Conservation (phyloP, 2,797 vertebrate genomes). For the Eospalax fontanierii region DNA sequence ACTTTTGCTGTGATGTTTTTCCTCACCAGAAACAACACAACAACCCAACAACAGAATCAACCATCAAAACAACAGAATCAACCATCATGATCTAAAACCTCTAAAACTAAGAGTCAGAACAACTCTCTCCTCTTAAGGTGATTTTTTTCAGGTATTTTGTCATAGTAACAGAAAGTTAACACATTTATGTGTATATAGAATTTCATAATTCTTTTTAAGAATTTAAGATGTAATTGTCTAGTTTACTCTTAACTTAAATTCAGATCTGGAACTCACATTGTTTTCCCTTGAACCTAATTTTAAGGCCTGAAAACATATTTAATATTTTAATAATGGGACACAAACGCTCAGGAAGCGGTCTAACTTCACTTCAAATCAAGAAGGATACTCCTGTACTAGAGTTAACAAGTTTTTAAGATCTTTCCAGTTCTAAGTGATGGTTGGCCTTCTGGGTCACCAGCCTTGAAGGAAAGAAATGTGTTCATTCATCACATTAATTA, state of each 20-base stretch:
- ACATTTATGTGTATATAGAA: neutral
- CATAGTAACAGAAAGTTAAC: neutral
- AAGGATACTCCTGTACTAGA: neutral
- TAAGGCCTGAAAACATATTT: conserved; percentile 32
- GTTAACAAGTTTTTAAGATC: neutral
- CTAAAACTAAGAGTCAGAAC: neutral
- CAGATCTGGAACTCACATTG: conserved; percentile 13
- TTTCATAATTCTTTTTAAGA: conserved; percentile 14
- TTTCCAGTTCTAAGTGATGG: neutral
- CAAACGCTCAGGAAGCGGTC: neutral
- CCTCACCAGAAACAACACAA: neutral
- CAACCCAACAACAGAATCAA: neutral
- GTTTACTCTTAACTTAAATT: neutral
- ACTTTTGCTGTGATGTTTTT: neutral
- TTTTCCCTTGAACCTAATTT: neutral
- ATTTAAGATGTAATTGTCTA: neutral
- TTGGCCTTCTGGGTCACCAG: neutral
- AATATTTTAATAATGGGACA: conserved; percentile 40
- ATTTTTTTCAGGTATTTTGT: neutral
- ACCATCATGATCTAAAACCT: neutral
- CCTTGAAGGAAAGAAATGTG: neutral
- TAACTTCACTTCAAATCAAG: conserved; percentile 31
- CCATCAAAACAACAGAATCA: neutral
- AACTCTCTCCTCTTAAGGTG: neutral
- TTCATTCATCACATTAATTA: neutral